Evolutionary conservation across 2,888 invertebrate genomes (phyloP), one percentile per base, ranked within the genome.

Genomic region (Thecocarcelia acutangulata): DNA sequence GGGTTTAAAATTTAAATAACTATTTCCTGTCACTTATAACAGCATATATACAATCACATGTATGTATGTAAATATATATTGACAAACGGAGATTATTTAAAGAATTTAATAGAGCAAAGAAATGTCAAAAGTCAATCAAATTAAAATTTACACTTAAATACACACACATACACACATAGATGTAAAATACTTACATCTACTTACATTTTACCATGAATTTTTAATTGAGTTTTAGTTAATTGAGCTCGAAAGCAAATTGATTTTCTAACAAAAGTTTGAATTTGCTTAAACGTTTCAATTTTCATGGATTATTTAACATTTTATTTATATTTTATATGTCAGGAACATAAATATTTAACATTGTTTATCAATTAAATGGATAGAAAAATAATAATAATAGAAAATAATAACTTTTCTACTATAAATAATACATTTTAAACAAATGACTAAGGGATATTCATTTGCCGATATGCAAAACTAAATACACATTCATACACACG

Each of bases 101-200:
- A 15, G 1, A 11, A 13, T 46, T 66, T 28, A 37, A 42, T 13
- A 12, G 8, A 54, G 17, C n/a, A 17, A 12, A 42, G 12, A 24
- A 24, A 66, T 42, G 66, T 42, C 42, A 66, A 66, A 66, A 54
- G 66, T 66, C 52, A 66, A 24, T 54, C 24, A 50, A 52, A 64
- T 64, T n/a, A 28, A 15, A 66, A 66, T 3, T 17, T 5, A 17
- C 15, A 66, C 15, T 9, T 1, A 24, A 3, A 44, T 24, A 13
- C 5, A 54, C 6, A 5, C 9, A 56, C 28, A 61, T 42, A 15
- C 40, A 19, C 3, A 70, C 28, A 19, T 28, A 40, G 15, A 48
- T 59, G 37, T 17, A 40, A 40, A 24, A 52, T 24, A n/a, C 24
- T n/a, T n/a, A n/a, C n/a, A n/a, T n/a, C n/a, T n/a, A n/a, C n/a